Percentiles rank a stretch among this genome's conserved stretches.
Evolutionary conservation across 2,113 vertebrate genomes (phyloP).

Genomic region (Salvelinus alpinus): DNA sequence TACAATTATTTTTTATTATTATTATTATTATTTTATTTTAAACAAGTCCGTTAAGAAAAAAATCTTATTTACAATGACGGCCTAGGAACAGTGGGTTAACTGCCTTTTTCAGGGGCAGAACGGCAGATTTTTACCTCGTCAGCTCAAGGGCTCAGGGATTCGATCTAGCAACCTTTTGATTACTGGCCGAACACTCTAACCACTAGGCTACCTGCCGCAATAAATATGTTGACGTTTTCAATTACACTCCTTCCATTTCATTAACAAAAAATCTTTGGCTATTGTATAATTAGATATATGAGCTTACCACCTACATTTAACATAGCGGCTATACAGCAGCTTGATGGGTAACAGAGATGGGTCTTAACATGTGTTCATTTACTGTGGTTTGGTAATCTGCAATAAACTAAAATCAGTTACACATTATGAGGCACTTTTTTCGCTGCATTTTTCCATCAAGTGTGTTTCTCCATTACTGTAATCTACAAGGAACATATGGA

Average conservation of each 20-base stretch:
- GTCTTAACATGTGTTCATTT: conserved; percentile 60
- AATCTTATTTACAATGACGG: too few relatives aligned
- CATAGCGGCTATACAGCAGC: conserved; percentile 66
- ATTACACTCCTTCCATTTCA: conserved; percentile 78
- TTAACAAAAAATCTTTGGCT: conserved; percentile 79
- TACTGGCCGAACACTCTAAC: too few relatives aligned
- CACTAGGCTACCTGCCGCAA: conserved; percentile 19
- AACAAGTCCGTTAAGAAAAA: too few relatives aligned
- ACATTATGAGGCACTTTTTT: conserved; percentile 51
- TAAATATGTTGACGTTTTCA: conserved; percentile 80
- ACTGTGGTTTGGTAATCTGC: conserved; percentile 59
- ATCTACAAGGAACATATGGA: conserved; percentile 57
- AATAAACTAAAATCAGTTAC: conserved; percentile 62
- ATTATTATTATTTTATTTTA: too few relatives aligned
- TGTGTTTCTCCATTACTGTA: conserved; percentile 51
- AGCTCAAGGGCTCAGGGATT: too few relatives aligned
- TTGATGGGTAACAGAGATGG: conserved; percentile 70
- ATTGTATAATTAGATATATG: conserved; percentile 83
- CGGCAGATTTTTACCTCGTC: too few relatives aligned
- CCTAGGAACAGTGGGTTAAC: too few relatives aligned
- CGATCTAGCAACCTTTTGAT: too few relatives aligned
- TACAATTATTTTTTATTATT: too few relatives aligned
- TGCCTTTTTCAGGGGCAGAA: too few relatives aligned
- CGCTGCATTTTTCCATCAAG: conserved; percentile 38
- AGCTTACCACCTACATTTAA: conserved; percentile 79